Conservation (phyloP, 2,113 vertebrate genomes). For the Peromyscus californicus region DNA sequence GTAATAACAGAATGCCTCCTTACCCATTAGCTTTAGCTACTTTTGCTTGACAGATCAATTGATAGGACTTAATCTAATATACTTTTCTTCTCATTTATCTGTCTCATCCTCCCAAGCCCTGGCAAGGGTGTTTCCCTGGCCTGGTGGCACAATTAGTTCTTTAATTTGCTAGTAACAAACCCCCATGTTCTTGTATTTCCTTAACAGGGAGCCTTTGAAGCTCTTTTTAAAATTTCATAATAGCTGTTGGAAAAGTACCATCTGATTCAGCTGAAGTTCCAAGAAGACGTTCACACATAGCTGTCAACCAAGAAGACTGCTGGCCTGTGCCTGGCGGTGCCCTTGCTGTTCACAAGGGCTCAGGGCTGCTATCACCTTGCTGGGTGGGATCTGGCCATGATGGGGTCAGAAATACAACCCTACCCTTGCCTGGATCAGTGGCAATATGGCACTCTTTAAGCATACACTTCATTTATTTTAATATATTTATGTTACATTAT, state of each 20-base stretch:
- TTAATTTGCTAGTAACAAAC: not conserved
- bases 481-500: not conserved
- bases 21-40: not conserved
- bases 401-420: not conserved
- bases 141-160: not conserved
- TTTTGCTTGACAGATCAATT: not conserved
- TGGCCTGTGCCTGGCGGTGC: not conserved
- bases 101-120: not conserved
- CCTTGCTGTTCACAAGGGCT: not conserved
- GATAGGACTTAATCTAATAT: not conserved
- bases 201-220: not conserved
- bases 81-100: not conserved
- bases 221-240: not conserved
- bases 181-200: not conserved
- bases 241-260: not conserved
- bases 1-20: not conserved
- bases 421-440: not conserved
- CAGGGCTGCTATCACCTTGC: not conserved
- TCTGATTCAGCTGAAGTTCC: not conserved
- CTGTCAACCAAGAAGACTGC: not conserved
- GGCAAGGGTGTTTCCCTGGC: not conserved
- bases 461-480: not conserved
- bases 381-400: not conserved
- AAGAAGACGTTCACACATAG: not conserved
- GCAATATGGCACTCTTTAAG: not conserved